phyloP scores from a whole-genome alignment of 2,888 invertebrate species.

The Helicoverpa assulta region DNA sequence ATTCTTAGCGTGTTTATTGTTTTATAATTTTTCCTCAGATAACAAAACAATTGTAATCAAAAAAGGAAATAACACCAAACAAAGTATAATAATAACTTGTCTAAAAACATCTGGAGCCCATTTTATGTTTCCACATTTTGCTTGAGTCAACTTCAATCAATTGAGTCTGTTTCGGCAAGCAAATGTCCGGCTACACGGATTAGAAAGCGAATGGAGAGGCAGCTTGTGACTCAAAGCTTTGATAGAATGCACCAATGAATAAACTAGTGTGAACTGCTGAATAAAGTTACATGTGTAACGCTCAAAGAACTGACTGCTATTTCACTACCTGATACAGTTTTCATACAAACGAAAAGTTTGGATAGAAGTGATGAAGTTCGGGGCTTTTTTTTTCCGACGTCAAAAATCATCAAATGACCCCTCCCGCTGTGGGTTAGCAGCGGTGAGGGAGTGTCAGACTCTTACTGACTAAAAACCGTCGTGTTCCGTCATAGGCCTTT shows the following conservation, averaged over 20 bases:
- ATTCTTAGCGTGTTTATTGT: too few relatives aligned
- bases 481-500: too few relatives aligned
- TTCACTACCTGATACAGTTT: too few relatives aligned
- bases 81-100: slow-evolving; percentile 18
- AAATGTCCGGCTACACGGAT: slow-evolving; percentile 43
- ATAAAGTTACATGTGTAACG: background rate
- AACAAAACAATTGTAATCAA: background rate
- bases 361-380: too few relatives aligned
- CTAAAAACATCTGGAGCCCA: slow-evolving; percentile 32
- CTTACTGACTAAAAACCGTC: too few relatives aligned
- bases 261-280: background rate
- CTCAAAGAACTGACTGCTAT: background rate
- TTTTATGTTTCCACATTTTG: slow-evolving; percentile 14
- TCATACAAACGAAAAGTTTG: too few relatives aligned
- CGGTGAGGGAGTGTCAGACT: too few relatives aligned
- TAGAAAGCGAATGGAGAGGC: slow-evolving; percentile 23
- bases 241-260: background rate
- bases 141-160: slow-evolving; percentile 50
- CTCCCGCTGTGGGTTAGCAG: too few relatives aligned
- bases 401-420: too few relatives aligned
- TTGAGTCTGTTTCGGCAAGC: slow-evolving; percentile 59
- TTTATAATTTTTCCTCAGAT: too few relatives aligned
- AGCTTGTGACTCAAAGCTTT: background rate
- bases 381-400: too few relatives aligned
- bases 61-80: slow-evolving; percentile 23